These are phyloP conservation scores for Drosophila merina DNA, from an alignment of 2,888 invertebrate genomes.

Conservation along the genomic window DNA sequence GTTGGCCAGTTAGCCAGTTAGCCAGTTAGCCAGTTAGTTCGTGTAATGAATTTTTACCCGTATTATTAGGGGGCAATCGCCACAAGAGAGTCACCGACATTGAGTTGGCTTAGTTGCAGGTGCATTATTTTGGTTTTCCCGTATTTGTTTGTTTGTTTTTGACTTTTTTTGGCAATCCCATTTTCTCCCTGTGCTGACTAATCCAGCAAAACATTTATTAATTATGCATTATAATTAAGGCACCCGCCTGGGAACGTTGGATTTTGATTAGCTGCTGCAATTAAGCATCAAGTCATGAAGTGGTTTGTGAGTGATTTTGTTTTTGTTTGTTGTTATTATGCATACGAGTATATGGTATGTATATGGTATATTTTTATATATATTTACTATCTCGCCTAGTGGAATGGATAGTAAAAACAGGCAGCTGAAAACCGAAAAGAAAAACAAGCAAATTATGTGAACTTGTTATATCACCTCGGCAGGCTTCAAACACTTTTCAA, in stretches of 20 bases:
- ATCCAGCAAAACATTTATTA: conserved; percentile 55
- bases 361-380: neutral
- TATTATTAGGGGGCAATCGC: conserved; percentile 48
- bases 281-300: conserved; percentile 39
- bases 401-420: conserved; percentile 14
- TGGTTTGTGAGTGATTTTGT: conserved; percentile 25
- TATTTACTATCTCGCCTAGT: conserved; percentile 10
- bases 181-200: conserved; percentile 44
- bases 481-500: conserved; percentile 59
- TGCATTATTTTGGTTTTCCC: conserved; percentile 8
- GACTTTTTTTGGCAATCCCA: conserved; percentile 9
- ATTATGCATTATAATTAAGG: conserved; percentile 68
- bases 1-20: conserved; percentile 26
- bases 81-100: conserved; percentile 36
- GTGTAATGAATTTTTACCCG: conserved; percentile 51
- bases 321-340: conserved; percentile 26
- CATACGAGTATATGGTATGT: conserved; percentile 8
- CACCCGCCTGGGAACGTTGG: conserved; percentile 40
- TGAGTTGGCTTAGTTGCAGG: conserved; percentile 17
- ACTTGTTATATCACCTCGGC: conserved; percentile 70
- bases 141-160: neutral
- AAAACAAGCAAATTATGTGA: conserved; percentile 69
- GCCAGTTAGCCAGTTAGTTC: conserved; percentile 31
- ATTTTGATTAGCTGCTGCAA: conserved; percentile 46
- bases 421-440: conserved; percentile 49